phyloP scores from a whole-genome alignment of 2,888 invertebrate species.

The Pristionchus mayeri region DNA sequence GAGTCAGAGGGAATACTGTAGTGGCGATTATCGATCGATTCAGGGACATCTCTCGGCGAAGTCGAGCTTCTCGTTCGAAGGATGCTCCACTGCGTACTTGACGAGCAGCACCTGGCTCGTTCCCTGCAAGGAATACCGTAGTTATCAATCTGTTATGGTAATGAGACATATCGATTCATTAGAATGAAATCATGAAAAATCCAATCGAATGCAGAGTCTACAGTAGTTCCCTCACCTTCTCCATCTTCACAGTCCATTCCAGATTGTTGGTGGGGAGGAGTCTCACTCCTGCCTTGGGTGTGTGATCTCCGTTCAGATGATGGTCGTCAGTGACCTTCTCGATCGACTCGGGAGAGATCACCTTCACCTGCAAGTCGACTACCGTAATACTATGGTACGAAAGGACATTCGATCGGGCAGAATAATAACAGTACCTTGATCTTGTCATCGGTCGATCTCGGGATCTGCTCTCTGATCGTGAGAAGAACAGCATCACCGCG shows the following conservation, averaged over 20 bases:
- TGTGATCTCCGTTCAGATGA: background rate
- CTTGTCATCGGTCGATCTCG: constrained; percentile 69
- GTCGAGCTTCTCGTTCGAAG: constrained; percentile 28
- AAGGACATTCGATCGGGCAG: background rate
- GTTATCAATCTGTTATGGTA: background rate
- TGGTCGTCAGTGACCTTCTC: constrained; percentile 39
- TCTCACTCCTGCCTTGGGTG: constrained; percentile 35
- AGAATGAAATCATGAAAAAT: background rate
- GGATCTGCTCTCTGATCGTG: constrained; percentile 66
- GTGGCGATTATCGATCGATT: background rate
- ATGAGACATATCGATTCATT: background rate
- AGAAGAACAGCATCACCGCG: constrained; percentile 59
- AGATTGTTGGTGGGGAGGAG: constrained; percentile 56
- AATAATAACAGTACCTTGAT: constrained; percentile 55
- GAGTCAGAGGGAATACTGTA: background rate
- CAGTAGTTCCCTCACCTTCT: constrained; percentile 3
- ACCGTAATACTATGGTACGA: background rate
- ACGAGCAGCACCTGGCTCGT: constrained; percentile 20
- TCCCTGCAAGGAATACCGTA: constrained; percentile 32
- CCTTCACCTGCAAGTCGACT: constrained; percentile 48
- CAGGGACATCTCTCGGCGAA: constrained; percentile 29
- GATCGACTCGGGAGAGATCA: constrained; percentile 52
- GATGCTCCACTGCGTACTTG: constrained; percentile 35
- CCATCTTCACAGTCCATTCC: constrained; percentile 64
- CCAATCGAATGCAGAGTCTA: too few relatives aligned